Evolutionary conservation across 2,888 invertebrate species (phyloP), one percentile per base, ranked within the genome.

Genomic region (Melipona bicolor): DNA sequence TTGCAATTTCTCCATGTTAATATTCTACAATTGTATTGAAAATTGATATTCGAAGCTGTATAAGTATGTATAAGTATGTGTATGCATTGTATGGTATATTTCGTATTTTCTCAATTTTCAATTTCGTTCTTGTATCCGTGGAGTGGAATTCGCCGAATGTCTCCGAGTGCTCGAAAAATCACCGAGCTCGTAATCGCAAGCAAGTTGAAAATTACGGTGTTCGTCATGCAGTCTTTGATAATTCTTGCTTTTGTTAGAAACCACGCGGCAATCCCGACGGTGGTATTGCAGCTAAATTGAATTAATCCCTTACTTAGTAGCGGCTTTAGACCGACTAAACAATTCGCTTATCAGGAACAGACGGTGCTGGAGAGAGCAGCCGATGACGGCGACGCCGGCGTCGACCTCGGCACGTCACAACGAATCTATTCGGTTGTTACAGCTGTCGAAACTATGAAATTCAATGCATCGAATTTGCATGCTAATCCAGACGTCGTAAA

Each of bases 381-480:
- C 79, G 69, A 79, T 65, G 74, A 83, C 74, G 75, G 36, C 78
- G 81, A 81, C 76, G 87, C 59, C 73, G 71, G 68, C 79, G 76
- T 62, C 79, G 81, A 83, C 80, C 78, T 68, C 82, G 77, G 36
- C 80, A 77, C 86, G 89, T 88, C 83, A 87, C 87, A 85, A 89
- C 90, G 89, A 91, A 92, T 92, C 90, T 90, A 88, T 90, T 89
- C 84, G 88, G 91, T 89, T 90, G 92, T 90, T 92, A 92, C 92
- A 92, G 91, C 93, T 92, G 93, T 92, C 93, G 92, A 93, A 93
- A 93, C 93, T 93, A 92, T 93, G 93, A 92, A 93, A 93, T 93
- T 93, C 92, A 93, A 93, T 93, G 92, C 91, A 89, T 89, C 90
- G 81, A 93, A 93, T 93, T 93, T 93, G 88, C 93, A 92, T 93